phyloP scores from a whole-genome alignment of 2,888 invertebrate genomes.

The Peribatodes rhomboidaria region DNA sequence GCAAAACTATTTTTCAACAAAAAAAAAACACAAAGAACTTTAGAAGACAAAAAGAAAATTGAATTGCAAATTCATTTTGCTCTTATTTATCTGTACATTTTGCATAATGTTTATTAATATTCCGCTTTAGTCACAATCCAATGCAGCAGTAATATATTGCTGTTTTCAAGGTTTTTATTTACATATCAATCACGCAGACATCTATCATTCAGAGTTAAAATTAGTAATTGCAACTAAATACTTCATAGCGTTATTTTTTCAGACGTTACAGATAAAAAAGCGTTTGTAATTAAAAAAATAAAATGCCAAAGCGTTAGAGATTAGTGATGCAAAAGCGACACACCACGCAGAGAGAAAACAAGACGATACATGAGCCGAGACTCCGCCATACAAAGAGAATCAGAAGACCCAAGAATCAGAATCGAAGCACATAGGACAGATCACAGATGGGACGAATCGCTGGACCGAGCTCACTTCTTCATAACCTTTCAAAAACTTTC shows the following conservation, averaged over 20 bases:
- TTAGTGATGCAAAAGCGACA: slow-evolving; percentile 51
- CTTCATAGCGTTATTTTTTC: slow-evolving; percentile 34
- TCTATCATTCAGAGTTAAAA: slow-evolving; percentile 69
- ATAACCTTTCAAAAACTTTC: slow-evolving; percentile 66
- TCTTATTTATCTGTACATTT: slow-evolving; percentile 23
- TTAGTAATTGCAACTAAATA: slow-evolving; percentile 48
- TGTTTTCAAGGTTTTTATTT: slow-evolving; percentile 48
- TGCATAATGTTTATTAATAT: slow-evolving; percentile 17
- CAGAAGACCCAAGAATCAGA: slow-evolving; percentile 57
- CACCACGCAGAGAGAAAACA: slow-evolving; percentile 46
- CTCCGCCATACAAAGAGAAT: slow-evolving; percentile 65
- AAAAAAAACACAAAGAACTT: slow-evolving; percentile 46
- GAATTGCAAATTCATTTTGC: slow-evolving; percentile 57
- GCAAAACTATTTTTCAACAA: slow-evolving; percentile 44
- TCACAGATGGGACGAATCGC: slow-evolving; percentile 65
- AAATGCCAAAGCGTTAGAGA: slow-evolving; percentile 48
- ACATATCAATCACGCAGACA: slow-evolving; percentile 68
- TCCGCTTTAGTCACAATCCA: slow-evolving; percentile 62
- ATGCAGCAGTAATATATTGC: slow-evolving; percentile 66
- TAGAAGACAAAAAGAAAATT: slow-evolving; percentile 44
- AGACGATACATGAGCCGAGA: slow-evolving; percentile 49
- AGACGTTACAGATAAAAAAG: slow-evolving; percentile 48
- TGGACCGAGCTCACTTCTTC: slow-evolving; percentile 66
- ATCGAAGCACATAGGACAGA: slow-evolving; percentile 58
- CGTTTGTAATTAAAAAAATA: slow-evolving; percentile 43